phyloP scores from a whole-genome alignment of 2,888 invertebrate genomes.

The Antitype chi region DNA sequence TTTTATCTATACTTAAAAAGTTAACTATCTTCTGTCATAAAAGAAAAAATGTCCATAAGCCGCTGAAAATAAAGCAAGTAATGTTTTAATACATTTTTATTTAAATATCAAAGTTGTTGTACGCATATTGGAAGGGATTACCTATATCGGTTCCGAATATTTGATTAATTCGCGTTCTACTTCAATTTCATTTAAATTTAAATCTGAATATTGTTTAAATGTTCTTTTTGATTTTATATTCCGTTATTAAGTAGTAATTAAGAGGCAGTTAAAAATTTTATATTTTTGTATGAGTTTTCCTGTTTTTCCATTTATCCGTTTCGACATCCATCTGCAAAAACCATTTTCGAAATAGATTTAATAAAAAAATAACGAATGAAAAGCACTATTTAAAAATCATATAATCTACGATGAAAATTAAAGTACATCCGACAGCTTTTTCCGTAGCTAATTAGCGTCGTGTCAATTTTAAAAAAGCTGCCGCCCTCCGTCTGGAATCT shows the following conservation, averaged over 20 bases:
- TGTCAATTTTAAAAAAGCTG: conserved; percentile 2
- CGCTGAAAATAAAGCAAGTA: background rate
- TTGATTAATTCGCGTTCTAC: background rate
- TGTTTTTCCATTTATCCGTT: background rate
- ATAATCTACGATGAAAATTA: background rate
- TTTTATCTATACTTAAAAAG: conserved; percentile 21
- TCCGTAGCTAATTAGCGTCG: conserved; percentile 15
- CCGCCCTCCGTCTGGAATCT: conserved; percentile 32
- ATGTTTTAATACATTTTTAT: background rate
- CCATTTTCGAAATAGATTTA: background rate
- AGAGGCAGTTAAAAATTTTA: no score
- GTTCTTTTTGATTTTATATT: background rate
- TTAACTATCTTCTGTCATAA: background rate
- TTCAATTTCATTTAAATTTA: background rate
- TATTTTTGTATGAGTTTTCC: background rate
- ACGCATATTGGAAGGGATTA: background rate
- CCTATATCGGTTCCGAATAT: background rate
- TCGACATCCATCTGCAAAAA: background rate
- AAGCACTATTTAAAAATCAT: background rate
- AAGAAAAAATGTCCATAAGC: background rate
- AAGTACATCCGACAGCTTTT: conserved; percentile 27
- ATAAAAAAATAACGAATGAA: background rate
- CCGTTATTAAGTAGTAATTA: background rate
- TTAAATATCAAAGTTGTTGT: background rate
- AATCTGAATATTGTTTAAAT: background rate